A percentile compares a stretch with the other conserved stretches of the same genome.
Conservation (phyloP, 2,888 invertebrate species). For the Parnassius smintheus region DNA sequence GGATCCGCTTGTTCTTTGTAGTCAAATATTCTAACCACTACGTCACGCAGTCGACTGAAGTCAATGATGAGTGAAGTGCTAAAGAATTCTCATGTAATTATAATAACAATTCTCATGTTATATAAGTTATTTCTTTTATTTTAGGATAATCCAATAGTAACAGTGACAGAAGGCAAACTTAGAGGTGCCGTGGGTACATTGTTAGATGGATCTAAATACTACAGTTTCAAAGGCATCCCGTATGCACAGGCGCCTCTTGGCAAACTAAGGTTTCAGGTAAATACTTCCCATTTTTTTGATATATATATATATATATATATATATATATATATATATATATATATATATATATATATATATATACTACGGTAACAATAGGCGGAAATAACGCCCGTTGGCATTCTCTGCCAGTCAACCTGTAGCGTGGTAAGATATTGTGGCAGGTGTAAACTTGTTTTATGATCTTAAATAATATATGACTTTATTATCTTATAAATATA, state of each 20-base stretch:
- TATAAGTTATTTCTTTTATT: slow-evolving; percentile 33
- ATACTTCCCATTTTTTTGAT: neutral
- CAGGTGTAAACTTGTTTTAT: too few relatives aligned
- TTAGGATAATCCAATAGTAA: slow-evolving; percentile 76
- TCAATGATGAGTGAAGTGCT: neutral
- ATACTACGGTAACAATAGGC: too few relatives aligned
- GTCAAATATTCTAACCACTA: neutral
- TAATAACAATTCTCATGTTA: neutral
- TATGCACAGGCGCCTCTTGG: slow-evolving; percentile 75
- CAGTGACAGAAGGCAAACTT: slow-evolving; percentile 50
- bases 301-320: too few relatives aligned
- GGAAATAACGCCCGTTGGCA: too few relatives aligned
- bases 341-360: too few relatives aligned
- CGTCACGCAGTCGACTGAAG: neutral
- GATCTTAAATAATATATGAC: too few relatives aligned
- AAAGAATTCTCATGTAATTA: neutral
- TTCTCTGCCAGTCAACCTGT: too few relatives aligned
- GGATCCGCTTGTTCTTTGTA: neutral
- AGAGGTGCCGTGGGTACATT: slow-evolving; percentile 45
- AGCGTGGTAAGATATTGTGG: too few relatives aligned
- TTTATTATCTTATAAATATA: too few relatives aligned
- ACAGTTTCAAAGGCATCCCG: slow-evolving; percentile 69
- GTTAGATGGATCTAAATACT: slow-evolving; percentile 46
- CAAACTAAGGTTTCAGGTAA: slow-evolving; percentile 74
- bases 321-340: too few relatives aligned